Conservation (phyloP, 2,888 invertebrate genomes). For the Coelopa pilipes region DNA sequence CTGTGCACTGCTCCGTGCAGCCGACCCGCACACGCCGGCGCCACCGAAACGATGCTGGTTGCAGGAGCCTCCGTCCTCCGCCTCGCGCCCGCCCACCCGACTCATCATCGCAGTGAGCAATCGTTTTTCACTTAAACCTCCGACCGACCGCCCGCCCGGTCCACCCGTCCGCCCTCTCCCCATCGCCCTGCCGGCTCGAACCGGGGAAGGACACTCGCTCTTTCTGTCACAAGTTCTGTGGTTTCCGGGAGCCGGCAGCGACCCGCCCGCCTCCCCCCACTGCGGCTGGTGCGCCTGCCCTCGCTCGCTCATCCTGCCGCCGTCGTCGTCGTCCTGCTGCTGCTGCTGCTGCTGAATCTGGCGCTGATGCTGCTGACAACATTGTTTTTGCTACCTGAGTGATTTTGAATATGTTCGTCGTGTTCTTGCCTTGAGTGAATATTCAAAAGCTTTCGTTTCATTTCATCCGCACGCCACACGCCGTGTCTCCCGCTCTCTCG, state of each 20-base stretch:
- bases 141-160: background rate
- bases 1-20: conserved; percentile 37
- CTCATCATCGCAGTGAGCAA: background rate
- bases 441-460: conserved; percentile 56
- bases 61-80: background rate
- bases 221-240: conserved; percentile 43
- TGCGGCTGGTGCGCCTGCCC: background rate
- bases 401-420: conserved; percentile 59
- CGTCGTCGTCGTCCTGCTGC: conserved; percentile 17
- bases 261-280: conserved; percentile 35
- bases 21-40: background rate
- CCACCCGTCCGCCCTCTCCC: background rate
- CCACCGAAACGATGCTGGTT: conserved; percentile 22
- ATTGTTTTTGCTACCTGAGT: conserved; percentile 59
- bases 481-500: background rate
- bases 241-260: conserved; percentile 44
- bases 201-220: conserved; percentile 26
- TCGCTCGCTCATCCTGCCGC: conserved; percentile 9
- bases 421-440: conserved; percentile 51
- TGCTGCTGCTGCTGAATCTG: conserved; percentile 27
- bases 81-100: background rate
- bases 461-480: conserved; percentile 21
- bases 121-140: conserved; percentile 17
- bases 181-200: background rate
- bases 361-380: conserved; percentile 50